A percentile compares a stretch with the other conserved stretches of the same genome.
These are phyloP conservation scores for Macrophya alboannulata DNA, from an alignment of 2,888 invertebrate species.

Conservation along the genomic window DNA sequence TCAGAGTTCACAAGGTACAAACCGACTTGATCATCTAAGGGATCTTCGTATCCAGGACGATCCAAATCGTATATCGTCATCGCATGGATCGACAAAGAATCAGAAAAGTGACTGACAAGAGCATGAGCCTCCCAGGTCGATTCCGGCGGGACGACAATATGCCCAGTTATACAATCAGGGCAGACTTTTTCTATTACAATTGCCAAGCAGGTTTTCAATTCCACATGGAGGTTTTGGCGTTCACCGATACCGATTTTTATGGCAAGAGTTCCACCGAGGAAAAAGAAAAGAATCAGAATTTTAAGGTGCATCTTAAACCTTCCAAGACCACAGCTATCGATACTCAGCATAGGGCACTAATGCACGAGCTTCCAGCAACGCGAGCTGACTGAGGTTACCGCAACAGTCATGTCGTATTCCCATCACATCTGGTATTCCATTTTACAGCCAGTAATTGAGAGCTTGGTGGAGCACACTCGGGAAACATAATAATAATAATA, in stretches of 20 bases:
- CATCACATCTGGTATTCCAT: background rate
- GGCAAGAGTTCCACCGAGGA: conserved; percentile 17
- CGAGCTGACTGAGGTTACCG: background rate
- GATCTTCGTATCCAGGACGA: background rate
- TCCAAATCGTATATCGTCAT: conserved; percentile 14
- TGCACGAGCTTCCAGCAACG: background rate
- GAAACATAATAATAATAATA: background rate
- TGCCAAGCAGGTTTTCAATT: background rate
- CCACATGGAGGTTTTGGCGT: background rate
- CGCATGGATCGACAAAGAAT: background rate
- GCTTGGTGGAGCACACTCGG: background rate
- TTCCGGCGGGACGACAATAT: background rate
- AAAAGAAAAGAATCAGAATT: background rate
- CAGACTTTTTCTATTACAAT: conserved; percentile 18
- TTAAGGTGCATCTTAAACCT: background rate
- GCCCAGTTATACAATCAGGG: conserved; percentile 6
- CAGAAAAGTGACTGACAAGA: background rate
- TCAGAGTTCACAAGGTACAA: conserved; percentile 28
- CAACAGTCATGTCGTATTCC: background rate
- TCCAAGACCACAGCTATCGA: background rate
- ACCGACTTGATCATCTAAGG: background rate
- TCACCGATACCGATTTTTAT: background rate
- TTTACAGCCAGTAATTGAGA: conserved; percentile 4
- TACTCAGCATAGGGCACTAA: background rate
- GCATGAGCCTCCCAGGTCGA: background rate